Evolutionary conservation across 2,888 invertebrate species (phyloP), one percentile per base, ranked within the genome.

Genomic region (Tiliacea citrago): DNA sequence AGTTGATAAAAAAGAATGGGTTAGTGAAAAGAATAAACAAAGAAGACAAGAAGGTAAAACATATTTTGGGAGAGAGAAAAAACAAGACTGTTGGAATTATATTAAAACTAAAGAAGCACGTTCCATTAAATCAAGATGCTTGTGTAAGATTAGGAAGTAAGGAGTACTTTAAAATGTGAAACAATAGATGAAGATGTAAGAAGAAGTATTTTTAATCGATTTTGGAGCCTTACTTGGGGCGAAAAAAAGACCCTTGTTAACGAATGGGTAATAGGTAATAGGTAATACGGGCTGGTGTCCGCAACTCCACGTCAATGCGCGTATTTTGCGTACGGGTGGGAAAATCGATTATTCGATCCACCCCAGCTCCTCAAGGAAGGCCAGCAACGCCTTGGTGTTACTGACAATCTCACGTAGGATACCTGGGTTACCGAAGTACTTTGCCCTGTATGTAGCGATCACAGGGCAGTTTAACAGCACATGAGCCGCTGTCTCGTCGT

Each of bases 21-120:
- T 49, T 63, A 71, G 13, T 47, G 21, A 61, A 57, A 57, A 55
- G 12, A 24, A 55, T 55, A 55, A 55, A 55, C 24, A 55, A 55
- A 57, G 57, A 57, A 57, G 57, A 57, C 57, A 63, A 73, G 60
- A 73, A 53, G 73, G 67, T 60, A 67, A 73, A 73, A 67, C 49
- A 45, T 67, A 73, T 53, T 73, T 60, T 73, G 63, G 57, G 8
- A 74, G 73, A 74, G 47, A 65, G 71, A 45, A 55, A 68, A 74
- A 68, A 63, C 62, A 74, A 68, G 68, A 73, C 45, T 55, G 55
- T 55, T 68, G 55, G 62, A 73, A 73, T 68, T 73, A 73, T 62
- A 57, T 63, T 55, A 73, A 62, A 68, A 24, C 73, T 53, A 68
- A 62, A 65, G 16, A 74, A 55, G 39, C 68, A 51, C 55, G 62